A percentile compares a stretch with the other conserved stretches of the same genome.
These are phyloP conservation scores for Halichoeres trimaculatus DNA, from an alignment of 2,113 vertebrate genomes.

Conservation along the genomic window DNA sequence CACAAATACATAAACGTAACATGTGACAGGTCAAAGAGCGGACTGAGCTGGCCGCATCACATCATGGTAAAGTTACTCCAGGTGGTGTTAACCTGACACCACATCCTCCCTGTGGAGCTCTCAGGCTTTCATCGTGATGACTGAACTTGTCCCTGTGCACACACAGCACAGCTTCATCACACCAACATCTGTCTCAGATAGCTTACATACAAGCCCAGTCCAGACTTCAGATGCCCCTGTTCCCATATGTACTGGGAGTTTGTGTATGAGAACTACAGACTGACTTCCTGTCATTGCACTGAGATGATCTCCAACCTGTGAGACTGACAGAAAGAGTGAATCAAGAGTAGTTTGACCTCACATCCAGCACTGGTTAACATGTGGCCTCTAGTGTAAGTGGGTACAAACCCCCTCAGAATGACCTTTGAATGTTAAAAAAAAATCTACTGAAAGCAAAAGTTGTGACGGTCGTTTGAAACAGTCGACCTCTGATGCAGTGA, in stretches of 20 bases:
- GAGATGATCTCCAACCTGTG: background rate
- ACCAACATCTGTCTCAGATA: slow-evolving; percentile 20
- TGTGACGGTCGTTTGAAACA: slow-evolving; percentile 30
- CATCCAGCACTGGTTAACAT: slow-evolving; percentile 35
- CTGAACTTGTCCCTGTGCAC: slow-evolving; percentile 5
- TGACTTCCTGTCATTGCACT: background rate
- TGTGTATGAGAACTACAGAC: slow-evolving; percentile 2
- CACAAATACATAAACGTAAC: slow-evolving; percentile 32
- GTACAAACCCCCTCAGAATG: slow-evolving; percentile 46
- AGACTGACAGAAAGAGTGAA: background rate
- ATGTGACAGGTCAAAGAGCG: slow-evolving; percentile 24
- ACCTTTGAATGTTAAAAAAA: slow-evolving; percentile 20
- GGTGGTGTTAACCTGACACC: slow-evolving; percentile 34
- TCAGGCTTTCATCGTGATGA: slow-evolving; percentile 2
- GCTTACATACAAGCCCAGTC: slow-evolving; percentile 12
- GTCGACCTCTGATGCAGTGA: slow-evolving; percentile 6
- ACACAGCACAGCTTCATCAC: slow-evolving; percentile 24
- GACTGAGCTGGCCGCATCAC: slow-evolving; percentile 46
- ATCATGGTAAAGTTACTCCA: slow-evolving; percentile 40
- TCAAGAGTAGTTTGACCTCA: background rate
- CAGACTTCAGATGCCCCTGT: slow-evolving; percentile 10
- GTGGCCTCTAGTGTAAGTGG: slow-evolving; percentile 54
- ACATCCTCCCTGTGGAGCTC: slow-evolving; percentile 18
- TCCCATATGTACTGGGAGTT: background rate
- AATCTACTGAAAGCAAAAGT: slow-evolving; percentile 24